A percentile compares a stretch with the other conserved stretches of the same genome.
These are phyloP conservation scores for Strigamia crassipes DNA, from an alignment of 2,888 invertebrate species.

Conservation along the genomic window DNA sequence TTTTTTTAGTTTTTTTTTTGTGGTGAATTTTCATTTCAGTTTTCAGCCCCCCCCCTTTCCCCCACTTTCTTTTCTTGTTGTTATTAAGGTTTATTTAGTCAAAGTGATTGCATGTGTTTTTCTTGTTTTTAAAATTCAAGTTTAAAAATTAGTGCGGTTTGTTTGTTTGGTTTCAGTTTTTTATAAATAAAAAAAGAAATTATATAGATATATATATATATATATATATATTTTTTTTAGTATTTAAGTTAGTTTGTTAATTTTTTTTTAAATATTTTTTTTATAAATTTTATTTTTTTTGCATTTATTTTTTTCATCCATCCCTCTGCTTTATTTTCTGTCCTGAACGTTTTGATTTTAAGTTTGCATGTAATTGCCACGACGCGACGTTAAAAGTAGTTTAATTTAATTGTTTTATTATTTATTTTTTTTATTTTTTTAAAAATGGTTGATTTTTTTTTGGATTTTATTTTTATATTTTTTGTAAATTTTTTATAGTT, in stretches of 20 bases:
- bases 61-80: too few relatives aligned
- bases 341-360: conserved; percentile 16
- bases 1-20: neutral
- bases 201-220: too few relatives aligned
- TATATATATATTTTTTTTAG: too few relatives aligned
- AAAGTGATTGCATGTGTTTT: neutral
- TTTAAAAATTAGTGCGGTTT: neutral
- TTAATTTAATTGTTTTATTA: neutral
- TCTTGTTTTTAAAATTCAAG: neutral
- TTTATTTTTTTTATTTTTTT: neutral
- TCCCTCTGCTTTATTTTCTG: neutral
- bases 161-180: neutral
- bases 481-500: conserved; percentile 67
- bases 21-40: neutral
- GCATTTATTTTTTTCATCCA: neutral
- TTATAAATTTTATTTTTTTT: neutral
- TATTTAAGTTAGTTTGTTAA: neutral
- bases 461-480: conserved; percentile 42
- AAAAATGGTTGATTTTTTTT: conserved; percentile 24
- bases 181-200: too few relatives aligned
- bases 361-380: conserved; percentile 36
- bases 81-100: neutral
- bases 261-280: neutral
- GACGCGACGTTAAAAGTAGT: conserved; percentile 4
- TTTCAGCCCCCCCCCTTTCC: neutral